Conservation (phyloP, 2,113 vertebrate genomes). For the Puntigrus tetrazona region DNA sequence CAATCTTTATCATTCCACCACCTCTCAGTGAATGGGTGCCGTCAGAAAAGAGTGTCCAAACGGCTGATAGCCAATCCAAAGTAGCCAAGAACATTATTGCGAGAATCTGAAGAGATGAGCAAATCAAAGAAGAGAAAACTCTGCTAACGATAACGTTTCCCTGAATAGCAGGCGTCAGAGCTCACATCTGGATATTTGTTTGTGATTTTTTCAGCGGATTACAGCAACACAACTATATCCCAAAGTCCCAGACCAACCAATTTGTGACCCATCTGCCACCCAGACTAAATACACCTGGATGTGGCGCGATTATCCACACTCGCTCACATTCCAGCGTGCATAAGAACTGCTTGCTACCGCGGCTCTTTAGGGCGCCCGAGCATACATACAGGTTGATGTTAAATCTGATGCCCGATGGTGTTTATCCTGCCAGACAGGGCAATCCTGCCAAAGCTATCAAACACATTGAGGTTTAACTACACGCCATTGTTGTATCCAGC, state of each 20-base stretch:
- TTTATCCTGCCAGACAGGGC: conserved; percentile 58
- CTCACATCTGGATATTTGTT: conserved; percentile 49
- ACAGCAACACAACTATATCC: conserved; percentile 12
- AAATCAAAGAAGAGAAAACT: background rate
- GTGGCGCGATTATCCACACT: conserved; percentile 64
- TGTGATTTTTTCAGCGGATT: conserved; percentile 18
- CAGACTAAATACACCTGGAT: conserved; percentile 54
- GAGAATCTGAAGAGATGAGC: background rate
- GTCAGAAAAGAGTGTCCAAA: no score
- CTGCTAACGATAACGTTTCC: background rate
- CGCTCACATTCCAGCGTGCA: conserved; percentile 59
- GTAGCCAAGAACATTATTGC: background rate
- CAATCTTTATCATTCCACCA: no score
- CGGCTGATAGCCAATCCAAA: no score
- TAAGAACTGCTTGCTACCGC: conserved; percentile 8
- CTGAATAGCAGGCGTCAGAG: background rate
- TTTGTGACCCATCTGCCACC: conserved; percentile 52
- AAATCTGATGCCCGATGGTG: conserved; percentile 64
- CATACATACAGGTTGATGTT: conserved; percentile 59
- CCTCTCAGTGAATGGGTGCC: no score
- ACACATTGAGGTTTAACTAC: conserved; percentile 52
- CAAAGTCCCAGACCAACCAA: conserved; percentile 43
- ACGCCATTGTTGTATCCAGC: conserved; percentile 32
- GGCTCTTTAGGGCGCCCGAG: conserved; percentile 52
- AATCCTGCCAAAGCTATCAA: conserved; percentile 55